phyloP scores from a whole-genome alignment of 2,113 vertebrate species.

The Petrocephalus zakoni region DNA sequence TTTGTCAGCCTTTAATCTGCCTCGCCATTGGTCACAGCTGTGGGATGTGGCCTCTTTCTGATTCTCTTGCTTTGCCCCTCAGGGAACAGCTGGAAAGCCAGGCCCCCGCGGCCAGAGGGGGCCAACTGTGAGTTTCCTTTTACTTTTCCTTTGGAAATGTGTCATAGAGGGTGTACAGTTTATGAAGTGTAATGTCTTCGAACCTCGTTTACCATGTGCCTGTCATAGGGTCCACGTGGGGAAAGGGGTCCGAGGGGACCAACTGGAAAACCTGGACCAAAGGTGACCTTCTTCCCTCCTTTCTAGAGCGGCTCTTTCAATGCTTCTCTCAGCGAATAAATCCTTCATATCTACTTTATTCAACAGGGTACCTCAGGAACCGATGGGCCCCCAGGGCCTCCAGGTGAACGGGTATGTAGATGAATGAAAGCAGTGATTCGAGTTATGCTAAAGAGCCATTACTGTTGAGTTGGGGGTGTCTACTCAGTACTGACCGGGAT shows the following conservation, averaged over 20 bases:
- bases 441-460: background rate
- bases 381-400: slow-evolving; percentile 82
- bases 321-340: background rate
- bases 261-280: slow-evolving; percentile 91
- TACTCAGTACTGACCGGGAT: background rate
- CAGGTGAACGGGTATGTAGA: slow-evolving; percentile 81
- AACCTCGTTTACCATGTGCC: background rate
- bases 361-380: slow-evolving; percentile 81
- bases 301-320: background rate
- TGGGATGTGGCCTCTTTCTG: background rate
- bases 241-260: slow-evolving; percentile 82
- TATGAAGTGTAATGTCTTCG: background rate
- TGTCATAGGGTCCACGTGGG: slow-evolving; percentile 76
- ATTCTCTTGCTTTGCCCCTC: slow-evolving; percentile 22
- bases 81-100: slow-evolving; percentile 85
- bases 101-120: slow-evolving; percentile 85
- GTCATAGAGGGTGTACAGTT: background rate
- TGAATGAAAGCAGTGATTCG: background rate
- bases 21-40: background rate
- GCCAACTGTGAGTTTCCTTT: slow-evolving; percentile 75
- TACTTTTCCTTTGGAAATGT: background rate
- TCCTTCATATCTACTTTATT: slow-evolving; percentile 1
- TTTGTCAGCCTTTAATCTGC: slow-evolving; percentile 12
- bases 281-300: slow-evolving; percentile 65
- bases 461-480: background rate